Evolutionary conservation across 2,797 vertebrate species (phyloP).

Genomic region (Falco columbarius): DNA sequence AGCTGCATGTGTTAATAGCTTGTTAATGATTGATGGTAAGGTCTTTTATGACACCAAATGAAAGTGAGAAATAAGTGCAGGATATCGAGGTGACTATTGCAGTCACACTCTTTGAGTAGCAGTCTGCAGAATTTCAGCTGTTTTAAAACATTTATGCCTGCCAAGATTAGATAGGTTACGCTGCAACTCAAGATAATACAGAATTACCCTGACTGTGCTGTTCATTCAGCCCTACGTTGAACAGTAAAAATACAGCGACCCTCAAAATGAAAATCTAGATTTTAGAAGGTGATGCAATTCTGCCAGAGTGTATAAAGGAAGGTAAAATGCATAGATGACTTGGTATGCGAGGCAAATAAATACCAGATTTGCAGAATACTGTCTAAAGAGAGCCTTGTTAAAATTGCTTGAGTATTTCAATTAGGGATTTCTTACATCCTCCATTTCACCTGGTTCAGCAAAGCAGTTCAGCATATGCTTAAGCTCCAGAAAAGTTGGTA

Average conservation of each 20-base stretch:
- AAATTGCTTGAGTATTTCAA: not conserved
- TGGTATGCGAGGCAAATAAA: not conserved
- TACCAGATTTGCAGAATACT: not conserved
- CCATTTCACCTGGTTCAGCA: not conserved
- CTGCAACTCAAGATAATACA: not conserved
- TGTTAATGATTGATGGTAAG: constrained; percentile 83
- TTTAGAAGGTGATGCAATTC: constrained; percentile 37
- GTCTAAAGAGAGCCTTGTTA: not conserved
- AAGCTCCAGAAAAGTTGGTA: not conserved
- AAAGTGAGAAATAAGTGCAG: constrained; percentile 72
- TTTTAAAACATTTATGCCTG: constrained; percentile 74
- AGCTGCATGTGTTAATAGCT: constrained; percentile 82
- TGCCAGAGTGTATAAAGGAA: not conserved
- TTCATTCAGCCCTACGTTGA: constrained; percentile 11
- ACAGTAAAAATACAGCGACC: constrained; percentile 55
- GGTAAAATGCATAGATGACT: not conserved
- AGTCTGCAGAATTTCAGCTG: constrained; percentile 38
- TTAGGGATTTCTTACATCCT: not conserved
- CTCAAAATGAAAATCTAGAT: constrained; percentile 54
- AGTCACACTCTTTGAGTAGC: not conserved
- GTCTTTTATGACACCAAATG: constrained; percentile 77
- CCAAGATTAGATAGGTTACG: constrained; percentile 38
- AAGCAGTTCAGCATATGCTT: not conserved
- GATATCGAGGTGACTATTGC: constrained; percentile 58
- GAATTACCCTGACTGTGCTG: constrained; percentile 19